Base-by-base conservation (phyloP, 2,888 invertebrate genomes). In the Rosalia funebris region DNA sequence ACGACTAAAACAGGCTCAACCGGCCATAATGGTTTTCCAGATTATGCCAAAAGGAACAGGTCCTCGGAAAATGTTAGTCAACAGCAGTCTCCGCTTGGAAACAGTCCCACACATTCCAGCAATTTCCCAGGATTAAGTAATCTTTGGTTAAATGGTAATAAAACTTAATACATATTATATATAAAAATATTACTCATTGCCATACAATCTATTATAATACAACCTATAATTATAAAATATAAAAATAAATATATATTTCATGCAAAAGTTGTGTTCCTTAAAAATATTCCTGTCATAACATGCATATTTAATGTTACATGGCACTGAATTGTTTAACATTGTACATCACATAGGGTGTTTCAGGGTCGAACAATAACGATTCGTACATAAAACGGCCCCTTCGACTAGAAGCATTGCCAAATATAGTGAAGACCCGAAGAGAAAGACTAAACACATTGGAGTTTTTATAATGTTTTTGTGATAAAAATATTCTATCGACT, bases 361-460 rank as follows among this genome's bases (percentile, higher is more conserved):
- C n/a, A n/a, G n/a, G n/a, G n/a, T 59, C 66, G n/a, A 48, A 66
- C 42, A 65, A 63, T 4, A 66, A 68, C 4, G 75, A 75, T 4
- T 41, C 61, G 2, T 71, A 63, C 52, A 59, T 62, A 19, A 71
- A 77, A 20, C 76, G 75, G 62, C 81, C 81, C 1, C 67, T 80
- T 56, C 71, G 77, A 34, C 68, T 82, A 16, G 79, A 80, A 69
- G 81, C 82, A 9, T 68, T 82, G 72, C 82, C 82, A 50, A 78
- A 75, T 54, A 79, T 81, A 34, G 75, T 76, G 14, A 75, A 71
- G 63, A 69, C 62, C 39, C 64, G 73, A 59, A 72, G 63, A 45
- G 66, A 65, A 31, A 72, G 67, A 60, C 60, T 76, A 11, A 75
- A 77, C 54, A 72, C 75, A 7, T 65, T 78, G 66, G 78, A 78